A percentile compares a stretch with the other conserved stretches of the same genome.
These are phyloP conservation scores for Pinctada fucata DNA, from an alignment of 2,888 invertebrate species.

Conservation along the genomic window DNA sequence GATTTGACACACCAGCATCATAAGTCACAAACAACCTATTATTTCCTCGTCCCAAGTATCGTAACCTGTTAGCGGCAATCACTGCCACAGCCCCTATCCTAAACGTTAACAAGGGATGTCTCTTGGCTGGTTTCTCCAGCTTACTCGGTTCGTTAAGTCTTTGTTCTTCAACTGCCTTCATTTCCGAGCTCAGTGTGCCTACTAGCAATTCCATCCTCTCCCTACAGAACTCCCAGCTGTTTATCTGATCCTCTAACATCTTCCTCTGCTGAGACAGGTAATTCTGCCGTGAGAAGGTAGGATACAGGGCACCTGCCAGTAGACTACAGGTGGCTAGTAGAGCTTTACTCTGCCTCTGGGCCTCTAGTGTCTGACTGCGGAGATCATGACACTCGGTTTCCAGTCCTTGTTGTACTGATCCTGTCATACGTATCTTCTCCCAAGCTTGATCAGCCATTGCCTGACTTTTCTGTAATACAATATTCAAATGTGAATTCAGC, in stretches of 20 bases:
- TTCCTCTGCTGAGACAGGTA: conserved; percentile 65
- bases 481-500: not conserved
- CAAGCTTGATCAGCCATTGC: conserved; percentile 73
- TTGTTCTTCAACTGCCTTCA: conserved; percentile 54
- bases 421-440: conserved; percentile 72
- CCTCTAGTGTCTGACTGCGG: conserved; percentile 57
- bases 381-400: conserved; percentile 70
- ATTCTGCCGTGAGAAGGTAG: conserved; percentile 63
- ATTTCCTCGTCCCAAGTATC: conserved; percentile 53
- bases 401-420: conserved; percentile 69
- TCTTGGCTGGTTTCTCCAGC: conserved; percentile 36
- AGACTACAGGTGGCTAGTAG: conserved; percentile 70
- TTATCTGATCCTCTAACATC: conserved; percentile 66
- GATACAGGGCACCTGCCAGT: conserved; percentile 72
- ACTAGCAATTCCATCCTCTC: conserved; percentile 64
- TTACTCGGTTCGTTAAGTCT: conserved; percentile 45
- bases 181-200: conserved; percentile 56
- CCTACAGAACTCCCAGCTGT: conserved; percentile 66
- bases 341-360: conserved; percentile 60
- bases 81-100: conserved; percentile 69
- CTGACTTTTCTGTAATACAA: conserved; percentile 69
- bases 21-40: conserved; percentile 66
- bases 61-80: conserved; percentile 71
- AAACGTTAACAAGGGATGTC: conserved; percentile 65
- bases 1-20: conserved; percentile 59